A percentile compares a stretch with the other conserved stretches of the same genome.
Conservation (phyloP, 2,113 vertebrate species). For the Ophiodon elongatus region DNA sequence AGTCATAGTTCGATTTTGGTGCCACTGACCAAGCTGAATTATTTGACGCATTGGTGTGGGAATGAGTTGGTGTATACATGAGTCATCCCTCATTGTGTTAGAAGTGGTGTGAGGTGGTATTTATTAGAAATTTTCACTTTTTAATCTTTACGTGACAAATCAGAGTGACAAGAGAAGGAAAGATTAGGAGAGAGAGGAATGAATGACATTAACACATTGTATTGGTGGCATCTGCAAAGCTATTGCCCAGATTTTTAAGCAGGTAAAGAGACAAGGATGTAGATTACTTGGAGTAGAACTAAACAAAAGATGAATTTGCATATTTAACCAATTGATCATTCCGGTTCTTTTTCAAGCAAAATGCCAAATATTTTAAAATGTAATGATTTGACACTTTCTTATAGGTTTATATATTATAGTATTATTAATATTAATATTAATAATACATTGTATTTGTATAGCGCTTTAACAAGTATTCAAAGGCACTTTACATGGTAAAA, state of each 20-base stretch:
- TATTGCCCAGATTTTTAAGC: background rate
- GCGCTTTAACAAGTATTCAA: background rate
- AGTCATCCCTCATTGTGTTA: slow-evolving; percentile 1
- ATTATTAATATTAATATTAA: background rate
- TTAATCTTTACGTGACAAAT: slow-evolving; percentile 23
- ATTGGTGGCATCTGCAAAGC: background rate
- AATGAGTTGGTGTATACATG: background rate
- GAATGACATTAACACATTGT: background rate
- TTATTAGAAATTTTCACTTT: slow-evolving; percentile 15
- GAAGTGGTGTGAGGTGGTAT: slow-evolving; percentile 10
- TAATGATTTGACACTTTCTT: background rate
- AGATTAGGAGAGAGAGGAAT: background rate
- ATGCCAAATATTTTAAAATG: background rate
- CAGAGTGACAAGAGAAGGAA: background rate
- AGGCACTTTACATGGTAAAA: too few relatives aligned
- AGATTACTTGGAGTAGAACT: background rate
- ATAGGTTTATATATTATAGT: background rate
- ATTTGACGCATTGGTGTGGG: too few relatives aligned
- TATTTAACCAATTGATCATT: background rate
- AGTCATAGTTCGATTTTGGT: background rate
- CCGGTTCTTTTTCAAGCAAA: background rate
- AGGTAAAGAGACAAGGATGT: background rate
- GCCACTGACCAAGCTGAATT: background rate
- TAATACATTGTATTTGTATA: background rate
- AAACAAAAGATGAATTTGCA: background rate